phyloP scores from a whole-genome alignment of 1,140 invertebrate species.

The Eumaeus atala region DNA sequence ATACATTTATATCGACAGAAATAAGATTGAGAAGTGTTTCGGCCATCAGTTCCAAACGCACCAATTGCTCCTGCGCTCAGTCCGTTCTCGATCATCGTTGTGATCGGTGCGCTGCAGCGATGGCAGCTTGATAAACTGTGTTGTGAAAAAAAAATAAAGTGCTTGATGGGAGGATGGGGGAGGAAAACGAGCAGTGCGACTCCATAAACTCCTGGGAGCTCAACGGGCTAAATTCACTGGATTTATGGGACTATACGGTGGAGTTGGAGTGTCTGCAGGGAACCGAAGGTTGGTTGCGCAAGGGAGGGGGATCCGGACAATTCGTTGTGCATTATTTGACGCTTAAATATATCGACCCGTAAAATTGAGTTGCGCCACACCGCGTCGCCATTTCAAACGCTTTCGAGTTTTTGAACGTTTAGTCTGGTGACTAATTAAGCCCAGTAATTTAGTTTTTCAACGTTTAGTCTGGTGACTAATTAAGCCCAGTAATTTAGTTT shows the following conservation, averaged over 20 bases:
- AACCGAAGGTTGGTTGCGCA: constrained; percentile 77
- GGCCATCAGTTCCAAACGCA: constrained; percentile 37
- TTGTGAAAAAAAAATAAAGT: constrained; percentile 38
- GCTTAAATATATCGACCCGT: too few species aligned
- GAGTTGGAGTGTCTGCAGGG: constrained; percentile 84
- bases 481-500: too few species aligned
- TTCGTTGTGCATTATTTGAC: too few species aligned
- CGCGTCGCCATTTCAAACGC: too few species aligned
- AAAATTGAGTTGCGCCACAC: too few species aligned
- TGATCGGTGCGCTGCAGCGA: constrained; percentile 40
- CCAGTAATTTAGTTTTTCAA: too few species aligned
- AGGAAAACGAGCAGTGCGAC: constrained; percentile 59
- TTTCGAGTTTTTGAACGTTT: too few species aligned
- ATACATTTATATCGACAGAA: too few species aligned
- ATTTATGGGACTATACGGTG: constrained; percentile 88
- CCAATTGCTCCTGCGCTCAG: too few species aligned
- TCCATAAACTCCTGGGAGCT: constrained; percentile 71
- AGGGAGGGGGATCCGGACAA: too few species aligned
- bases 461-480: too few species aligned
- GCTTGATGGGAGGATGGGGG: constrained; percentile 47
- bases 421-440: too few species aligned
- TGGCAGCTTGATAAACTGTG: constrained; percentile 31
- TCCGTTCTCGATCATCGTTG: constrained; percentile 24
- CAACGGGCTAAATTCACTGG: constrained; percentile 80
- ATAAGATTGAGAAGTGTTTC: background rate